Percentiles rank a stretch among this genome's conserved stretches.
Evolutionary conservation across 1,140 invertebrate species (phyloP).

Genomic region (Halotydeus destructor): DNA sequence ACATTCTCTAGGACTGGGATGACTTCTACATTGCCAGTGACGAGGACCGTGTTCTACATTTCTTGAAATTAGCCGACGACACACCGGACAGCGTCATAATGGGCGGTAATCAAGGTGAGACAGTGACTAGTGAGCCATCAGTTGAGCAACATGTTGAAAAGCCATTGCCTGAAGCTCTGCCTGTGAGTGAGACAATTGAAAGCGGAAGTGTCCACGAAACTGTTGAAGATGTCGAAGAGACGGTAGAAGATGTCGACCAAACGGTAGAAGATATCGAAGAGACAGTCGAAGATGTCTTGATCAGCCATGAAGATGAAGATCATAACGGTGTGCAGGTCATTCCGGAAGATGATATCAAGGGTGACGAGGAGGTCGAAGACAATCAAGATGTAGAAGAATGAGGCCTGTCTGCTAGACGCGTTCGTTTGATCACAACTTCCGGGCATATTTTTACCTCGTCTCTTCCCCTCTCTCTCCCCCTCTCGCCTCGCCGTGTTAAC

Average conservation of each 20-base stretch:
- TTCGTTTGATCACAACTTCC: too few species aligned
- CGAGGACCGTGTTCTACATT: constrained; percentile 64
- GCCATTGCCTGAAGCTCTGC: background rate
- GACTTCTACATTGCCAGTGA: constrained; percentile 77
- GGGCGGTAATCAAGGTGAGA: constrained; percentile 13
- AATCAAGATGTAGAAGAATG: constrained; percentile 9
- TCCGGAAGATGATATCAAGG: constrained; percentile 18
- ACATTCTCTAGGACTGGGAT: constrained; percentile 56
- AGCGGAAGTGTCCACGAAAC: constrained; percentile 13
- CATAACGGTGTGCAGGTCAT: constrained; percentile 23
- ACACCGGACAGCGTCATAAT: constrained; percentile 16
- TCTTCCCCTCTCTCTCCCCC: too few species aligned
- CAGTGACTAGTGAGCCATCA: background rate
- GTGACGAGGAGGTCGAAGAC: constrained; percentile 10
- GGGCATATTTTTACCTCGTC: too few species aligned
- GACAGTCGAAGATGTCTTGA: constrained; percentile 11
- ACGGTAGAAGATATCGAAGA: constrained; percentile 19
- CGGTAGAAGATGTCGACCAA: constrained; percentile 21
- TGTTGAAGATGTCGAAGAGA: constrained; percentile 12
- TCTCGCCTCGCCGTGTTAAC: too few species aligned
- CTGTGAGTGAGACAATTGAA: constrained; percentile 7
- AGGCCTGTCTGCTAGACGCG: background rate
- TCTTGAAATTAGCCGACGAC: constrained; percentile 29
- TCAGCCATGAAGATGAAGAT: constrained; percentile 12
- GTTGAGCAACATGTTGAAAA: background rate